phyloP scores from a whole-genome alignment of 2,113 vertebrate genomes.

The Bubo bubo region DNA sequence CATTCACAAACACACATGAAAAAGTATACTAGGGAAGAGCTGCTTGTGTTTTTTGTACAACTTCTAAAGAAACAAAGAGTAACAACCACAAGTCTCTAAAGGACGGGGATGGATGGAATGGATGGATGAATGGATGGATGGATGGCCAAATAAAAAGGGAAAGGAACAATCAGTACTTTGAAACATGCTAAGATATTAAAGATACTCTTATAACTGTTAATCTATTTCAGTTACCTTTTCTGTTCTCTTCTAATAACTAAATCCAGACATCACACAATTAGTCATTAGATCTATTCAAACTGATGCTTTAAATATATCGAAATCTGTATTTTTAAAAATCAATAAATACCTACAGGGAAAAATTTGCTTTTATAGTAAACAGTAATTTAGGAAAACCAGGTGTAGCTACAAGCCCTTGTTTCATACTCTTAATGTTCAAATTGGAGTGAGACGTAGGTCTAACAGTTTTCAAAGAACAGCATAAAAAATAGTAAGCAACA shows the following conservation, averaged over 20 bases:
- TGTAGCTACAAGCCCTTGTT: not conserved
- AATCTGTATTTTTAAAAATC: not conserved
- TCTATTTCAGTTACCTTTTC: constrained; percentile 21
- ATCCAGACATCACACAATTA: not conserved
- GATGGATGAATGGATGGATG: constrained; percentile 9
- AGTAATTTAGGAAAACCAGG: not conserved
- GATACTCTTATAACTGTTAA: constrained; percentile 11
- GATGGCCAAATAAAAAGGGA: constrained; percentile 69
- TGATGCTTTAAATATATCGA: not conserved
- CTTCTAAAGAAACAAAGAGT: not conserved
- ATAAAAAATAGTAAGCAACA: not conserved
- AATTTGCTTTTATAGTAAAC: not conserved
- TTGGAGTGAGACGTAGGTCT: not conserved
- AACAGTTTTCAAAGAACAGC: not conserved
- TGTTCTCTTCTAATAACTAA: constrained; percentile 30
- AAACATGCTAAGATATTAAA: constrained; percentile 41
- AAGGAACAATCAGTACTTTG: constrained; percentile 68
- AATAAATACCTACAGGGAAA: not conserved
- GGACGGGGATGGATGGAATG: constrained; percentile 33
- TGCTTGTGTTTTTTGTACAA: not conserved
- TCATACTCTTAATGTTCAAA: not conserved
- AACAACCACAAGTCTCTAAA: constrained; percentile 41
- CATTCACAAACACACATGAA: constrained; percentile 13
- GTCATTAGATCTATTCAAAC: not conserved
- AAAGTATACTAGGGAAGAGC: constrained; percentile 43